Evolutionary conservation across 2,113 vertebrate species (phyloP), one percentile per base, ranked within the genome.

Genomic region (Asarcornis scutulata): DNA sequence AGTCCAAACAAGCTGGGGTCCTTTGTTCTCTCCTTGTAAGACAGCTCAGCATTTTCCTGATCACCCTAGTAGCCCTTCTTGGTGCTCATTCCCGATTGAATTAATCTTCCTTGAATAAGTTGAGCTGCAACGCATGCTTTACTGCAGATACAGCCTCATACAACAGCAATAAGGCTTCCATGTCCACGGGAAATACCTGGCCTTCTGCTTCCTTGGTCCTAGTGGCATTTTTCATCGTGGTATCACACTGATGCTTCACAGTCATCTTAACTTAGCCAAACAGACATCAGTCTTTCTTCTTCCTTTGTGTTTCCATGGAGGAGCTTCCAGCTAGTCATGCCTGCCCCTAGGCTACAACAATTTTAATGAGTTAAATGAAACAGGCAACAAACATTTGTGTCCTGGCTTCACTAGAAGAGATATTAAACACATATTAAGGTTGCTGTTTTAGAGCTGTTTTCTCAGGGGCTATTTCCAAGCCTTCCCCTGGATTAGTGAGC

Each of bases 201-300:
- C 48, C 48, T 69, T 36, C 5, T 46, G n/a, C 32, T 78, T 64
- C 29, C 38, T 56, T 26, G 20, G 42, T 68, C 17, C 74, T n/a
- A 27, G 42, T 42, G 60, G 56, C 20, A 32, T 46, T 84, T 95
- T 31, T 86, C 6, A 2, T 23, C 60, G 32, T 2, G 4, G 11
- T 17, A 59, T 34, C 0, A 0, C n/a, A 17, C 1, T 6, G 48
- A 32, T 22, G 20, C 48, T 29, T 46, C 62, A 44, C 48, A 81
- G 81, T 38, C 26, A 12, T 75, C 81, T 27, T 4, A 38, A 71
- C 11, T 64, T 52, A 78, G 29, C 72, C 48, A 74, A 31, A 50
- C 18, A 71, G 56, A 67, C 34, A 60, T 55, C 68, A 52, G 48
- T 58, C 88, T 53, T 42, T 63, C 42, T 6, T 73, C 50, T 68